A percentile compares a stretch with the other conserved stretches of the same genome.
These are phyloP conservation scores for Dasysyrphus albostriatus DNA, from an alignment of 2,888 invertebrate genomes.

Conservation along the genomic window DNA sequence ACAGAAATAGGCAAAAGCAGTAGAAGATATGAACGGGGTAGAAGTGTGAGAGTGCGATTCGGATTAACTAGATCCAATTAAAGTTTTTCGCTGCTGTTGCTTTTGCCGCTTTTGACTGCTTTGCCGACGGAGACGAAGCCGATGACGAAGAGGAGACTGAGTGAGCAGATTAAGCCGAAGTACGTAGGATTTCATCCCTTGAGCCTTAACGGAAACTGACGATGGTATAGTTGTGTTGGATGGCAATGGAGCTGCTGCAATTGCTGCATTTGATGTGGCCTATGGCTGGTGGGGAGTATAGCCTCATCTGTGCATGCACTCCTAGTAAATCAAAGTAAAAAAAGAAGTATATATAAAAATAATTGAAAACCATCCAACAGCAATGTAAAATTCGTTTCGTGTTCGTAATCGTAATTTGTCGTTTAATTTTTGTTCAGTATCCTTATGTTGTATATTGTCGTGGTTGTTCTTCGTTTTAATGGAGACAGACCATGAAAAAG, in stretches of 20 bases:
- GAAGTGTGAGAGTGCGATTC: constrained; percentile 1
- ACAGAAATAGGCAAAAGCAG: background rate
- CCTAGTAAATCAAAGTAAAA: constrained; percentile 61
- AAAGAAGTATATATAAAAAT: constrained; percentile 24
- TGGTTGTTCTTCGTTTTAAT: constrained; percentile 16
- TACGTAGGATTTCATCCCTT: constrained; percentile 68
- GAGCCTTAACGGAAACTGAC: constrained; percentile 58
- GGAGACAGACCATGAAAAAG: constrained; percentile 29
- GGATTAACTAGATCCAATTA: constrained; percentile 73
- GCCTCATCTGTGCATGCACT: constrained; percentile 71
- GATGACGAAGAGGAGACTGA: constrained; percentile 50
- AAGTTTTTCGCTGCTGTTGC: constrained; percentile 66
- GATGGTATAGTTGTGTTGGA: constrained; percentile 52
- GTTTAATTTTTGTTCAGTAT: constrained; percentile 1
- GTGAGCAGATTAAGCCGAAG: constrained; percentile 51
- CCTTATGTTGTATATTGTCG: constrained; percentile 16
- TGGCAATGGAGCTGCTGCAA: constrained; percentile 10
- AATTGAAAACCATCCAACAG: constrained; percentile 36
- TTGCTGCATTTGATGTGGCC: constrained; percentile 15
- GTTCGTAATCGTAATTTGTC: constrained; percentile 42
- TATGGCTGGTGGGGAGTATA: constrained; percentile 37
- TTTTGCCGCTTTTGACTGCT: constrained; percentile 48
- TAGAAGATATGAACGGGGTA: background rate
- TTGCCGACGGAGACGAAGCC: constrained; percentile 8
- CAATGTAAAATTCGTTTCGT: constrained; percentile 52